Evolutionary conservation across 2,113 vertebrate species (phyloP), one percentile per base, ranked within the genome.

Genomic region (Chroicocephalus ridibundus): DNA sequence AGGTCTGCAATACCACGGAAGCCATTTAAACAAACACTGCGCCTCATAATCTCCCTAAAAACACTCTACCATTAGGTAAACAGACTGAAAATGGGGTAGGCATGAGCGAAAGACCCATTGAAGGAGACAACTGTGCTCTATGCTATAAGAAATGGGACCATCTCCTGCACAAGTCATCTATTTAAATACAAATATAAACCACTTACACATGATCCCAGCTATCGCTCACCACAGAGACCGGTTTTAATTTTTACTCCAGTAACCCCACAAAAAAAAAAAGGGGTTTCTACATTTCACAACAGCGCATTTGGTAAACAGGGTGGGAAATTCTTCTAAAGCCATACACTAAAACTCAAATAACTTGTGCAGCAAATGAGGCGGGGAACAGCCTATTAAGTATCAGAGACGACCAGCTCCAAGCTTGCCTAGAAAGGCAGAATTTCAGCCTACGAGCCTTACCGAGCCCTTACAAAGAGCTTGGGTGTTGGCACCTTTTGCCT

Each of bases 1-100:
- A 2, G 18, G 24, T 38, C 86, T 26, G 72, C 62, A 32, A 24
- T 0, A 9, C 34, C 6, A 6, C 0, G 1, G 57, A 77, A 77
- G 26, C 78, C 76, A 21, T 32, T 66, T 12, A 12, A 58, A 36
- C 72, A 18, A 22, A 20, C 27, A 0, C 38, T 0, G 49, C 0
- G 5, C 71, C 46, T 24, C 55, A 6, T 6, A 64, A 55, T 29
- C 11, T 16, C 55, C 80, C 75, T 4, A 5, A 58, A 81, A 79
- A 9, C 4, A 6, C 32, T 32, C 79, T 5, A 26, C 52, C 3
- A 0, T 3, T 0, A 3, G 40, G 40, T 7, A 44, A 80, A 51
- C 0, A 2, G 60, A 0, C 15, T 6, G 4, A 21, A 57, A 79
- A 22, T 0, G 1, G 55, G 51, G 8, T 0, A 3, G 62, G 71